Conservation (phyloP, 1,140 invertebrate genomes). For the Panagrolaimus sp. region DNA sequence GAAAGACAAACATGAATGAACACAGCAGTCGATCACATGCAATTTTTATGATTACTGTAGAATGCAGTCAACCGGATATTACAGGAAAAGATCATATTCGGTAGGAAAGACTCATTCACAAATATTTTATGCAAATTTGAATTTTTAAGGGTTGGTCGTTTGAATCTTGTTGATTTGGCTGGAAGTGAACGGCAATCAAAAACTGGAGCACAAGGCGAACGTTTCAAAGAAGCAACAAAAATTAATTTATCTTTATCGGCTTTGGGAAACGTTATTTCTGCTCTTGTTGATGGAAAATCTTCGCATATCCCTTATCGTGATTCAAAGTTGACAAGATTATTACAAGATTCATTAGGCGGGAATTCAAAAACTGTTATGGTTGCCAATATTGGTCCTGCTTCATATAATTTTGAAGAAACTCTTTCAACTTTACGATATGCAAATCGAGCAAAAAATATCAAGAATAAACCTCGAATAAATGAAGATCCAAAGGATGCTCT, state of each 20-base stretch:
- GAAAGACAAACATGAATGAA: conserved; percentile 98
- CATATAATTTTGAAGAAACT: conserved; percentile 90
- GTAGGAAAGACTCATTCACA: conserved; percentile 19
- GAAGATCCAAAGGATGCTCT: conserved; percentile 89
- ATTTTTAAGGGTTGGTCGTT: conserved; percentile 68
- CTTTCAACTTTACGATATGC: conserved; percentile 85
- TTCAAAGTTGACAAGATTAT: conserved; percentile 81
- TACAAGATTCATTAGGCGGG: conserved; percentile 87
- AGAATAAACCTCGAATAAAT: conserved; percentile 89
- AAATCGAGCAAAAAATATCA: conserved; percentile 87
- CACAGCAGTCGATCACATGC: conserved; percentile 95
- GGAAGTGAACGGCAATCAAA: conserved; percentile 84
- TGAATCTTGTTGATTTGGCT: conserved; percentile 78
- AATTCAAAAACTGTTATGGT: conserved; percentile 96
- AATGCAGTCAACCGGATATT: conserved; percentile 74
- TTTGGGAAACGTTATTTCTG: conserved; percentile 88
- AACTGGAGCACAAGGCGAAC: conserved; percentile 78
- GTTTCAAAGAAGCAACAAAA: conserved; percentile 88
- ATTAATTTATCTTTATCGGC: conserved; percentile 89
- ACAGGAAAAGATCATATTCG: conserved; percentile 68
- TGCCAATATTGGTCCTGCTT: conserved; percentile 89
- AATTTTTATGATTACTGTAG: conserved; percentile 94
- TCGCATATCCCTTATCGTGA: conserved; percentile 83
- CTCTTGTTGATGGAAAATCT: conserved; percentile 75
- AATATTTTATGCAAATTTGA: not conserved